Evolutionary conservation across 2,888 invertebrate species (phyloP).

Genomic region (Phragmatobia fuliginosa): DNA sequence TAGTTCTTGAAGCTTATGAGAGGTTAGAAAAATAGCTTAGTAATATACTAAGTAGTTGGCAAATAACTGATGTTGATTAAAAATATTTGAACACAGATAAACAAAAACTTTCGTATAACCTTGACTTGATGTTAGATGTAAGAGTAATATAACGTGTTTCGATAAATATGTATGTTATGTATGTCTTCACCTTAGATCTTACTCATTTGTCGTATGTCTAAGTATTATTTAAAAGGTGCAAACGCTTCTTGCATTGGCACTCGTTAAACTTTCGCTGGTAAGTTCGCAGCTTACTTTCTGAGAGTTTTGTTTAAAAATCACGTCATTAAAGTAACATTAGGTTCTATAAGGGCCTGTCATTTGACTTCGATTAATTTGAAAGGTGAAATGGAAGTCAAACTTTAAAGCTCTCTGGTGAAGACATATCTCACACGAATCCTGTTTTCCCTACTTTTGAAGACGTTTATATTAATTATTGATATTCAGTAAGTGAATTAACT

Average conservation of each 20-base stretch:
- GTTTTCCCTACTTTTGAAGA: too few relatives aligned
- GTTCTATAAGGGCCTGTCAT: too few relatives aligned
- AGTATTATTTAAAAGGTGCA: not conserved
- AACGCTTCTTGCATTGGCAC: not conserved
- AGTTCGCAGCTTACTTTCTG: too few relatives aligned
- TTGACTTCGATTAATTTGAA: too few relatives aligned
- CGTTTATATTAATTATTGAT: too few relatives aligned
- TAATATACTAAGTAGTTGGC: not conserved
- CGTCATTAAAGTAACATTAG: too few relatives aligned
- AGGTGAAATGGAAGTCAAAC: too few relatives aligned
- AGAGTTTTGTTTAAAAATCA: too few relatives aligned
- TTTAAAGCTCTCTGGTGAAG: not conserved
- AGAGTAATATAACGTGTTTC: not conserved
- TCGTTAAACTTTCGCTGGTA: too few relatives aligned
- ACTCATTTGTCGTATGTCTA: not conserved
- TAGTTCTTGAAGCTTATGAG: conserved; percentile 91
- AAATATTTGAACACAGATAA: not conserved
- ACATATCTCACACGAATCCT: too few relatives aligned
- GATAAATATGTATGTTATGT: not conserved
- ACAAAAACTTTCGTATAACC: not conserved
- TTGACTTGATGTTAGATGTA: not conserved
- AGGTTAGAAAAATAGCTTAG: conserved; percentile 76
- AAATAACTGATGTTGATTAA: not conserved
- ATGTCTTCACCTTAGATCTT: not conserved
- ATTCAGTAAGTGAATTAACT: too few relatives aligned